Evolutionary conservation across 2,888 invertebrate species (phyloP), one percentile per base, ranked within the genome.

Genomic region (Cheilosia variabilis): DNA sequence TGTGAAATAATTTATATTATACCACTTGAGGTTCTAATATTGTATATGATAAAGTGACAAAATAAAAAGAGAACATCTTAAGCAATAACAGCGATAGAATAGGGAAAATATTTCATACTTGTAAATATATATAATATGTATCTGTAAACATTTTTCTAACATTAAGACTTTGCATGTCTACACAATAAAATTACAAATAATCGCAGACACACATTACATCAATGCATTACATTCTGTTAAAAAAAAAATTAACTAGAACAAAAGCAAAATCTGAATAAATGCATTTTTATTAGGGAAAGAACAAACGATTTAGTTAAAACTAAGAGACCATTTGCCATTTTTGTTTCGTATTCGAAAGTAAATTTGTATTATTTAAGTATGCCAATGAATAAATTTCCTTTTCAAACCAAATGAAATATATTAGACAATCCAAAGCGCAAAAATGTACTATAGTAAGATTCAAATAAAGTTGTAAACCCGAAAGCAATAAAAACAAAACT

Each of bases 401-500:
- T 83, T 72, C 62, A 7, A 22, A 68, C 15, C 13, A 52, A 52
- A 24, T 24, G n/a, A 55, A 53, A 75, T 78, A 62, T 68, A 83
- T 75, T 80, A 80, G 80, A 83, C 83, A 84, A 84, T 84, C 79
- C 80, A 84, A 79, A 69, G 60, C 79, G 60, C 65, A 50, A 37
- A 19, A 50, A 57, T 62, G 47, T 65, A 22, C 47, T 53, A 41
- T 65, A 58, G 22, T 57, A 58, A 53, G 53, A 57, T 57, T 53
- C 17, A 53, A 53, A 53, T 63, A 66, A 75, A 71, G 31, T 55
- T 60, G 57, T 58, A 45, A 60, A 80, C 60, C 80, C 66, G 53
- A 76, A 84, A 84, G 84, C 84, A 84, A 84, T 84, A 79, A 73
- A 37, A 65, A 75, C 58, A 79, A 58, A 79, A 79, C 77, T 77